A percentile compares a stretch with the other conserved stretches of the same genome.
These are phyloP conservation scores for Clarias macrocephalus DNA, from an alignment of 2,113 vertebrate genomes.

Conservation along the genomic window DNA sequence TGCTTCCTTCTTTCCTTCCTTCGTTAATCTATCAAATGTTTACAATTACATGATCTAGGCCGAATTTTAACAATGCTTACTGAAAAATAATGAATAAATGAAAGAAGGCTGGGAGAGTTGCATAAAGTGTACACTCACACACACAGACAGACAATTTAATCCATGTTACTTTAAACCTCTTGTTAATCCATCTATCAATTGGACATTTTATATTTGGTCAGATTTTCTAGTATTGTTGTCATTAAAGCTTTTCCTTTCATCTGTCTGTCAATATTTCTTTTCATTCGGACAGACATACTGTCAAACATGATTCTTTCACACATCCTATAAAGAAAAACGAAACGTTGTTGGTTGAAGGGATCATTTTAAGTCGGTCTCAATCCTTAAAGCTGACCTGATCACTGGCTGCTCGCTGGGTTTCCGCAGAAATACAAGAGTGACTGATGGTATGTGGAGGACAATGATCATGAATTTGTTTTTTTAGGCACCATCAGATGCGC, in stretches of 20 bases:
- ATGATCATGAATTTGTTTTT: conserved; percentile 47
- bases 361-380: background rate
- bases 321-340: background rate
- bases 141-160: background rate
- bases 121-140: background rate
- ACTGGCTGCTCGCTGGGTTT: conserved; percentile 51
- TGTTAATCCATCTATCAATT: background rate
- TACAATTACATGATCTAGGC: background rate
- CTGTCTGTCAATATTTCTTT: background rate
- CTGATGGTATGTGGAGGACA: conserved; percentile 55
- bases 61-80: too few species aligned
- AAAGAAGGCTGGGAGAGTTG: background rate
- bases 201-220: background rate
- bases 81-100: too few species aligned
- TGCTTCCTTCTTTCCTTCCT: background rate
- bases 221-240: background rate
- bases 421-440: conserved; percentile 45
- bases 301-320: background rate
- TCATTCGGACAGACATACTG: background rate
- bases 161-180: background rate
- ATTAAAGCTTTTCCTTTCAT: background rate
- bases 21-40: background rate
- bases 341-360: background rate
- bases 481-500: conserved; percentile 35
- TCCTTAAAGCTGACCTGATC: conserved; percentile 1